Evolutionary conservation across 2,888 invertebrate genomes (phyloP), one percentile per base, ranked within the genome.

Genomic region (Lasioglossum leucozonium): DNA sequence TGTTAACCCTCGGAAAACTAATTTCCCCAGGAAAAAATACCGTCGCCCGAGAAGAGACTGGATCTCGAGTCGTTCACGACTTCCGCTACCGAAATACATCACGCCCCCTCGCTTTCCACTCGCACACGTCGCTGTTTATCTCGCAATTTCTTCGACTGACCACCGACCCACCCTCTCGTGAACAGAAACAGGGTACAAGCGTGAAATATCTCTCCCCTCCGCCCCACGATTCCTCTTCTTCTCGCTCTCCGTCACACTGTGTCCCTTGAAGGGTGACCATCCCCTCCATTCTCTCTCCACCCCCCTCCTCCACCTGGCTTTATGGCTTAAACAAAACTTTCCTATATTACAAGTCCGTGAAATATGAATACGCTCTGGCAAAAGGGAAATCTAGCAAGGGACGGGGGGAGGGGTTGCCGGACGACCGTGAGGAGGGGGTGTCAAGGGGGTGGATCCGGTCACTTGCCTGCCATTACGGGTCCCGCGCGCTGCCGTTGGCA

Each of bases 301-400:
- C 73, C 55, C 55, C 4, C 55, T 4, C n/a, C 87, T 77, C 85
- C 88, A 90, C 91, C 90, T 91, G 91, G 93, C 93, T 94, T 94
- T 94, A 93, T 92, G 94, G 94, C 94, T 94, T 94, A 94, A 94
- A 94, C 94, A 94, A 94, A 94, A 94, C 93, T 94, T 94, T 94
- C 93, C 94, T 93, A 94, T 94, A 93, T 94, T 94, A 93, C 94
- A 92, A 94, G 93, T 94, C 93, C 84, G 94, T 94, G 94, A 94
- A 94, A 94, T 94, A 94, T 94, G 94, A 94, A 94, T 94, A 94
- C 92, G 92, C 81, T 82, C 34, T 4, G 88, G 90, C 84, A 86
- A 91, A 92, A 92, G 91, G 90, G 90, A 89, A 89, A 79, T 81
- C 89, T 89, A 89, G 87, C 74, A 78, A 51, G 65, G 80, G 62